Conservation (phyloP, 2,797 vertebrate genomes). For the Mallotus villosus region DNA sequence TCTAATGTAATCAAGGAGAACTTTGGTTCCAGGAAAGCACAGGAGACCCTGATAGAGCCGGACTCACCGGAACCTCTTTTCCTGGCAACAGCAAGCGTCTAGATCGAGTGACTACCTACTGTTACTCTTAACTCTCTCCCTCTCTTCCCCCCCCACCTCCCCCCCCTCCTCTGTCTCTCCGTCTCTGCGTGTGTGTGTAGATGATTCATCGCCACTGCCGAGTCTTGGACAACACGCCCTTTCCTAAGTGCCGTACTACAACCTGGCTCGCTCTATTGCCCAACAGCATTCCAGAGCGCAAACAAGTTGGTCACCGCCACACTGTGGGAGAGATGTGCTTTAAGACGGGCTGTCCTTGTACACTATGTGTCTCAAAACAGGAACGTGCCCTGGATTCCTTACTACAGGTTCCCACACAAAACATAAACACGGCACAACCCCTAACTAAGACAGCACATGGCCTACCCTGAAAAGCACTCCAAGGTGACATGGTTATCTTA, state of each 20-base stretch:
- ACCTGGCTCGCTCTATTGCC: neutral
- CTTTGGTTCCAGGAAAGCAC: too few species aligned
- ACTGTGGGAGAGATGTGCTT: neutral
- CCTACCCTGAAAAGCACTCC: neutral
- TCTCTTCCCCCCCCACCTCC: neutral
- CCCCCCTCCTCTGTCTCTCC: too few species aligned
- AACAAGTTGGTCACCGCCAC: too few species aligned
- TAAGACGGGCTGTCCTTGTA: neutral
- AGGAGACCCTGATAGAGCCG: too few species aligned
- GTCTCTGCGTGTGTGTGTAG: neutral
- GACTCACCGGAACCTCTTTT: too few species aligned
- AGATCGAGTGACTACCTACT: neutral
- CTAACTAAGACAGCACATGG: neutral
- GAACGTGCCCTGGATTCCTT: neutral
- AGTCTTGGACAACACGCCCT: constrained; percentile 10
- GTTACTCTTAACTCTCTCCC: neutral
- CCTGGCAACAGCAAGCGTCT: neutral
- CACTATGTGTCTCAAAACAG: neutral
- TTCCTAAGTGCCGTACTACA: neutral
- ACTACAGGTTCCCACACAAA: neutral
- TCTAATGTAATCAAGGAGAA: too few species aligned
- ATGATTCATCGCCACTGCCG: neutral
- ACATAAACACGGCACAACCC: neutral
- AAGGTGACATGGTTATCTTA: too few species aligned
- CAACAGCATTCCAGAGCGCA: neutral